phyloP scores from a whole-genome alignment of 2,888 invertebrate genomes.

The Monoplex corrugatus region DNA sequence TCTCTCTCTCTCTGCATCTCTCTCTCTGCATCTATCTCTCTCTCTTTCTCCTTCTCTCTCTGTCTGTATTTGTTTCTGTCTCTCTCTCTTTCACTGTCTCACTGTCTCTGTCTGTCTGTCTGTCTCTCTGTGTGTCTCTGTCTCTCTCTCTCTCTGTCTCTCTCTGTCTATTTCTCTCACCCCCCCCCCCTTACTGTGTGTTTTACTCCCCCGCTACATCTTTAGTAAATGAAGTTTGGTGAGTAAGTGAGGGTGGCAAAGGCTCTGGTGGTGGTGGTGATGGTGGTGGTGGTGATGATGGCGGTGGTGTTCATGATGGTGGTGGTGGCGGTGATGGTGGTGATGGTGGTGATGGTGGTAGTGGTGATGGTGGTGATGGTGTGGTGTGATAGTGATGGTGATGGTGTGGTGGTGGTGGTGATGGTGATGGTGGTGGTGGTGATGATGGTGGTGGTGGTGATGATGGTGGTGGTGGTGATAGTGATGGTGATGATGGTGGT shows the following conservation, averaged over 20 bases:
- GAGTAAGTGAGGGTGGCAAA: no score
- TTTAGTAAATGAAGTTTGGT: no score
- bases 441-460: background rate
- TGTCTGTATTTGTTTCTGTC: background rate
- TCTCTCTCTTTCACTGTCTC: background rate
- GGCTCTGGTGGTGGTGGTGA: constrained; percentile 13
- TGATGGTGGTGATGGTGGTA: background rate
- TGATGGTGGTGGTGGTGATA: constrained; percentile 1
- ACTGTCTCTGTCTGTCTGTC: background rate
- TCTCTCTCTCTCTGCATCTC: no score
- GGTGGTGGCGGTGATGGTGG: background rate
- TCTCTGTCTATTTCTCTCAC: no score
- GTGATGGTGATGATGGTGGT: background rate
- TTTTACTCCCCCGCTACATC: no score
- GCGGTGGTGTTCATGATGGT: background rate
- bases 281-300: constrained; percentile 1
- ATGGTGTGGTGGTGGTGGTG: no score
- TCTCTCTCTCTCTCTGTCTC: no score
- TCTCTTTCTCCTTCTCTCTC: background rate
- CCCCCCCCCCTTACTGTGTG: no score
- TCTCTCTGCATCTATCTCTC: no score
- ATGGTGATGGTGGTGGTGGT: background rate
- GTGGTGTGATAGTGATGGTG: no score
- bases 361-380: no score
- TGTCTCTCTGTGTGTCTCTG: no score